phyloP scores from a whole-genome alignment of 53 echinoderm and acorn worm genomes.

The Mesocentrotus franciscanus region DNA sequence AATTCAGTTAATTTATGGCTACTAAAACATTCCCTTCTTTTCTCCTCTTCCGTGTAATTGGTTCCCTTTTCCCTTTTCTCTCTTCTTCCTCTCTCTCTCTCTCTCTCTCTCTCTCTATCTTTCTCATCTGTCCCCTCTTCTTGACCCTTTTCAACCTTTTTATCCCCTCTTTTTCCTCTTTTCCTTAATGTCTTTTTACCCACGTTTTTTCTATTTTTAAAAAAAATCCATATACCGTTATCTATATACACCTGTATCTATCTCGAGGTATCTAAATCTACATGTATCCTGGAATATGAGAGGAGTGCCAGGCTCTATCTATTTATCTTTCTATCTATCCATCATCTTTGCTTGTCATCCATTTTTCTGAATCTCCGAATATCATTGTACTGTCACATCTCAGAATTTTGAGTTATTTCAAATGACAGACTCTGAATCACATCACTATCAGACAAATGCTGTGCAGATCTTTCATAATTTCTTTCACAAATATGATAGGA shows the following conservation, averaged over 20 bases:
- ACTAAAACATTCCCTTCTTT: neutral
- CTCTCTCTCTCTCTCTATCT: neutral
- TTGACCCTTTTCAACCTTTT: neutral
- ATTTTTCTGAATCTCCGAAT: neutral
- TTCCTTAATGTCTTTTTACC: neutral
- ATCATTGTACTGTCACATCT: slow-evolving; percentile 4
- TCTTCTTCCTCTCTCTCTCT: no score
- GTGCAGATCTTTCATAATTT: neutral
- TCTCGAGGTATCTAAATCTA: neutral
- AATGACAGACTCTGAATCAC: neutral
- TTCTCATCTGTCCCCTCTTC: no score
- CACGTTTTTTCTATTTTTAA: no score
- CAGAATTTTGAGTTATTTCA: neutral
- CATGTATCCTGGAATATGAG: neutral
- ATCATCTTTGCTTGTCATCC: neutral
- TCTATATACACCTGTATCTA: no score
- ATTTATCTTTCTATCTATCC: neutral
- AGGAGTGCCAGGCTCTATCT: no score
- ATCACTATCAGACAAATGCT: neutral
- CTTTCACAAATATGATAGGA: neutral
- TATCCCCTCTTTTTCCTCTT: neutral
- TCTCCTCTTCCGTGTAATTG: neutral
- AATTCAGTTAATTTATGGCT: slow-evolving; percentile 30
- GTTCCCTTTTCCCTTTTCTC: neutral
- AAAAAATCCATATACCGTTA: no score